phyloP scores from a whole-genome alignment of 2,797 vertebrate species.

The Myripristis murdjan region DNA sequence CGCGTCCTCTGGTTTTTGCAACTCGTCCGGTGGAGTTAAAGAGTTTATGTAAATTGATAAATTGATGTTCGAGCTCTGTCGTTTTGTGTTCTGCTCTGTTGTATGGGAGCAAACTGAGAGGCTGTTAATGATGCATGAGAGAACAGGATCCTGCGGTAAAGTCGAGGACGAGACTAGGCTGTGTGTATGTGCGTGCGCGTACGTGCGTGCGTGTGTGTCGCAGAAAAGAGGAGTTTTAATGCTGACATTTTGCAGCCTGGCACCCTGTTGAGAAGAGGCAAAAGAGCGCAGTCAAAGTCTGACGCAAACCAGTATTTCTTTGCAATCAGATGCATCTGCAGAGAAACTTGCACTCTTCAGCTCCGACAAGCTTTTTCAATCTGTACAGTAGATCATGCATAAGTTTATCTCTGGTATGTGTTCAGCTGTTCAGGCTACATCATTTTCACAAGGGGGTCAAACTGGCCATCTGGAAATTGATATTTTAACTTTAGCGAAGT shows the following conservation, averaged over 20 bases:
- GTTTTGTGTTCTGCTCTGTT: constrained; percentile 30
- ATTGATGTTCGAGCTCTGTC: constrained; percentile 29
- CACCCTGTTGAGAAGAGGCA: constrained; percentile 59
- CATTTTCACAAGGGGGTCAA: not conserved
- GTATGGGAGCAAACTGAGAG: constrained; percentile 37
- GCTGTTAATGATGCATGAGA: constrained; percentile 62
- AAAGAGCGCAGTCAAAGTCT: constrained; percentile 32
- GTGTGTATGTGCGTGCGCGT: constrained; percentile 22
- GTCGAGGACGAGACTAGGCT: constrained; percentile 33
- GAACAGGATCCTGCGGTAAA: constrained; percentile 71
- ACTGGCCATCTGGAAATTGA: not conserved
- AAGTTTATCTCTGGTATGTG: not conserved
- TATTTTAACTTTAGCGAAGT: not conserved
- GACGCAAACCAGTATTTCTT: constrained; percentile 38
- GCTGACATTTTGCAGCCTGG: constrained; percentile 55
- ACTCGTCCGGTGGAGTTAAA: constrained; percentile 58
- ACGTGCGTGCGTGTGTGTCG: constrained; percentile 20
- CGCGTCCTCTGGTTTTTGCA: constrained; percentile 35
- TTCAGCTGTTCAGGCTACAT: not conserved
- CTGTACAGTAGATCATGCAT: constrained; percentile 11
- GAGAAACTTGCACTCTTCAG: constrained; percentile 18
- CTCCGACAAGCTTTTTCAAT: constrained; percentile 17
- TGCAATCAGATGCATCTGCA: constrained; percentile 22
- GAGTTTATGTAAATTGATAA: constrained; percentile 39
- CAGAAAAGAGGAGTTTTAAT: constrained; percentile 59